Evolutionary conservation across 1,140 invertebrate species (phyloP).

Genomic region (Thaumatotibia leucotreta): DNA sequence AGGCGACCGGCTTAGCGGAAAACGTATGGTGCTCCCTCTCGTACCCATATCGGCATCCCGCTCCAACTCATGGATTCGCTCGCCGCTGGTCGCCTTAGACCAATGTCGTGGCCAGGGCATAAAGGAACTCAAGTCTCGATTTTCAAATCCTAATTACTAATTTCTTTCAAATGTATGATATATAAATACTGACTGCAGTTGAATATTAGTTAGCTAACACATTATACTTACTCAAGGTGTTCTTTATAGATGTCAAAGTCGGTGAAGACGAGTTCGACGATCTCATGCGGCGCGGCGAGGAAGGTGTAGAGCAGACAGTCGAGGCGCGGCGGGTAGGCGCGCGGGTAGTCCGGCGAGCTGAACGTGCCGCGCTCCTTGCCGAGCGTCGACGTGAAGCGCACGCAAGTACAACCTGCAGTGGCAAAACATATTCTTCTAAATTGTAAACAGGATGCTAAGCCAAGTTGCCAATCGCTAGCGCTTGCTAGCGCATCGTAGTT

Average conservation of each 20-base stretch:
- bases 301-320: constrained; percentile 93
- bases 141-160: too few species aligned
- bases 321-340: constrained; percentile 84
- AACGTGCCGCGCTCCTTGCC: constrained; percentile 88
- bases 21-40: too few species aligned
- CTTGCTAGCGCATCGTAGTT: too few species aligned
- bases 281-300: constrained; percentile 84
- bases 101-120: too few species aligned
- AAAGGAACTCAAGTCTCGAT: too few species aligned
- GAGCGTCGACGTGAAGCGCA: constrained; percentile 87
- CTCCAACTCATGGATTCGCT: too few species aligned
- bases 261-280: constrained; percentile 88
- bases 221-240: constrained; percentile 79
- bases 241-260: constrained; percentile 85
- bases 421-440: constrained; percentile 26
- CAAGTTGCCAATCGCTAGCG: too few species aligned
- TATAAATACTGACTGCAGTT: background rate
- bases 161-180: too few species aligned
- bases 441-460: too few species aligned
- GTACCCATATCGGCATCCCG: too few species aligned
- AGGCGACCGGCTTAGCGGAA: too few species aligned
- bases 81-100: too few species aligned
- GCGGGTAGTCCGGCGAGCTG: constrained; percentile 89
- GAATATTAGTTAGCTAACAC: background rate
- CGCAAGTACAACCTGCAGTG: constrained; percentile 90